Evolutionary conservation across 1,140 invertebrate species (phyloP).

Genomic region (Caenorhabditis brenneri): DNA sequence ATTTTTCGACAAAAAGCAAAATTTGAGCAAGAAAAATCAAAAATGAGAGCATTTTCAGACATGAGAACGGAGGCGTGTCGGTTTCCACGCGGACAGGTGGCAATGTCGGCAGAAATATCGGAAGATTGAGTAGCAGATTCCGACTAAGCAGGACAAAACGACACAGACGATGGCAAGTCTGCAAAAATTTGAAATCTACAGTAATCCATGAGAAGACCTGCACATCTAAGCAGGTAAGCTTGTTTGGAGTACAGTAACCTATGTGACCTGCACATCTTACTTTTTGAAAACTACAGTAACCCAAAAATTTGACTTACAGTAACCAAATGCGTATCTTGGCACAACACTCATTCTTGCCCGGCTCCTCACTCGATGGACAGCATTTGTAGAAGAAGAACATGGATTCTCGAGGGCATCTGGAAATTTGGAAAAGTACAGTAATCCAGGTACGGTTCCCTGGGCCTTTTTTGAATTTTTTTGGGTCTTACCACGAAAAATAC

Average conservation of each 20-base stretch:
- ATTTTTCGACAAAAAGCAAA: no score
- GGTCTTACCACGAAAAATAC: not conserved
- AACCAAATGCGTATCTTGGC: slow-evolving; percentile 5
- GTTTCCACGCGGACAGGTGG: not conserved
- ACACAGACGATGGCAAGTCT: not conserved
- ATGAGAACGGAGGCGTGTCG: not conserved
- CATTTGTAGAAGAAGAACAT: slow-evolving; percentile 36
- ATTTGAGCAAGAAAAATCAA: no score
- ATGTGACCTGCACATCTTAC: no score
- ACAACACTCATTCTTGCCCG: not conserved
- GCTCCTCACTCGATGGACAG: not conserved
- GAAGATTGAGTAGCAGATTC: slow-evolving; percentile 2
- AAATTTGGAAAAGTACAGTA: no score
- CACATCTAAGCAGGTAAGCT: no score
- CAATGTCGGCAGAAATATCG: slow-evolving; percentile 29
- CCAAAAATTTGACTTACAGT: not conserved
- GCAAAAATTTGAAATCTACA: not conserved
- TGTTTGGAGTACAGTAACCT: no score
- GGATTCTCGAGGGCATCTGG: slow-evolving; percentile 18
- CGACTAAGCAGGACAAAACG: not conserved
- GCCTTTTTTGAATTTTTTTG: not conserved
- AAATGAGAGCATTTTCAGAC: not conserved
- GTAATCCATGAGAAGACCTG: no score
- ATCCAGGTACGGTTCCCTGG: no score
- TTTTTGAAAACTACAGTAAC: not conserved